Conservation (phyloP, 2,113 vertebrate genomes). For the Heterotilapia buettikoferi region DNA sequence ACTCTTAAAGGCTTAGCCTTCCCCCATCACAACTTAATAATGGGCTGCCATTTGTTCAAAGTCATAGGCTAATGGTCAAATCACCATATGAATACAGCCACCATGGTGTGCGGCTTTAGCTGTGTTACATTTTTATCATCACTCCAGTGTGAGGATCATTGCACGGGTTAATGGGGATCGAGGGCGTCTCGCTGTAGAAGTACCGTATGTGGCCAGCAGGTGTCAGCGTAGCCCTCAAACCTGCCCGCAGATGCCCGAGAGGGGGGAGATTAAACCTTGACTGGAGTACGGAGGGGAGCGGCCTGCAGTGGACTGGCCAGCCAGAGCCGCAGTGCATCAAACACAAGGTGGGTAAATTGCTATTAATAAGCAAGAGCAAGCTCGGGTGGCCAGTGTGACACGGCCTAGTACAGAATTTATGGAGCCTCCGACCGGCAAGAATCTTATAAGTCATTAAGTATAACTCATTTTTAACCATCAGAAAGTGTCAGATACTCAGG, state of each 20-base stretch:
- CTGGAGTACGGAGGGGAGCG: slow-evolving; percentile 51
- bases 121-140: slow-evolving; percentile 20
- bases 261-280: slow-evolving; percentile 33
- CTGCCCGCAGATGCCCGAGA: neutral
- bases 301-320: slow-evolving; percentile 63
- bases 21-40: slow-evolving; percentile 29
- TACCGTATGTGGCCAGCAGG: slow-evolving; percentile 35
- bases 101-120: neutral
- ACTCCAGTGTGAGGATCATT: slow-evolving; percentile 2
- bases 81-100: slow-evolving; percentile 30
- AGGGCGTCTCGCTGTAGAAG: neutral
- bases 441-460: slow-evolving; percentile 27
- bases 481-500: slow-evolving; percentile 11
- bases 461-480: slow-evolving; percentile 51
- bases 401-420: slow-evolving; percentile 31
- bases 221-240: slow-evolving; percentile 50
- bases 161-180: slow-evolving; percentile 21
- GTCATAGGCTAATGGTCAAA: slow-evolving; percentile 50
- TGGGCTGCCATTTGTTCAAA: slow-evolving; percentile 35
- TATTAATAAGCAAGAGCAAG: slow-evolving; percentile 47
- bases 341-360: slow-evolving; percentile 51
- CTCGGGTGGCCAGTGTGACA: slow-evolving; percentile 12
- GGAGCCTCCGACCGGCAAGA: neutral
- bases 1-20: slow-evolving; percentile 46
- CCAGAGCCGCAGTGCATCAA: slow-evolving; percentile 69